These are phyloP conservation scores for Hiodon alosoides DNA, from an alignment of 2,113 vertebrate species.

Conservation along the genomic window DNA sequence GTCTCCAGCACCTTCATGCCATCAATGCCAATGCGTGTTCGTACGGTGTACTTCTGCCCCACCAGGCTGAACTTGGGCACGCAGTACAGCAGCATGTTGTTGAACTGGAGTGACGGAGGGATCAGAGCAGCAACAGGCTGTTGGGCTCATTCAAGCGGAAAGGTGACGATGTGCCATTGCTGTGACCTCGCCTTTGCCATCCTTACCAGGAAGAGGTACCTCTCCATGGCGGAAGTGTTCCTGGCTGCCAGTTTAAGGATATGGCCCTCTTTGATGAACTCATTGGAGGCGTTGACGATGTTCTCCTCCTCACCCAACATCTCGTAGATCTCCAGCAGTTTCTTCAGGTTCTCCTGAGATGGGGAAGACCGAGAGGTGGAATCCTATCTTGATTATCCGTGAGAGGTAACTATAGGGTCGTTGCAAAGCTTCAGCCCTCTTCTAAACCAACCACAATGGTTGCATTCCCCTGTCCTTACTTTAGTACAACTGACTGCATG, in stretches of 20 bases:
- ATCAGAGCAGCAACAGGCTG: not conserved
- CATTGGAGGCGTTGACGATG: slow-evolving; percentile 85
- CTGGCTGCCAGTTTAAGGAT: slow-evolving; percentile 88
- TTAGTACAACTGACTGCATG: not conserved
- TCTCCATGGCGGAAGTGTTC: slow-evolving; percentile 84
- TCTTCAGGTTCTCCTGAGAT: slow-evolving; percentile 79
- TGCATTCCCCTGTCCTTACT: no score
- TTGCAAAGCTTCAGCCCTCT: no score
- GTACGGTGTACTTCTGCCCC: slow-evolving; percentile 79
- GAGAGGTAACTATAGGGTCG: no score
- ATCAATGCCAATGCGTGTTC: slow-evolving; percentile 80
- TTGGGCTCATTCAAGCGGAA: no score
- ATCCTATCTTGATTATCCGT: not conserved
- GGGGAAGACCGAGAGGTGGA: not conserved
- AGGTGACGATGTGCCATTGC: not conserved
- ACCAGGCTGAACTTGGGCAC: slow-evolving; percentile 87
- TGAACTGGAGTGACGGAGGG: slow-evolving; percentile 68
- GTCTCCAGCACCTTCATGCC: slow-evolving; percentile 86
- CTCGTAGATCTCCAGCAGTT: slow-evolving; percentile 83
- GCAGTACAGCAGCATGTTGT: slow-evolving; percentile 92
- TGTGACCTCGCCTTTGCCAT: not conserved
- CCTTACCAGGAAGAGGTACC: slow-evolving; percentile 84
- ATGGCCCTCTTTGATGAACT: slow-evolving; percentile 85
- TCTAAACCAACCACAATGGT: no score
- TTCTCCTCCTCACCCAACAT: slow-evolving; percentile 91